Evolutionary conservation across 2,797 vertebrate genomes (phyloP), one percentile per base, ranked within the genome.

Genomic region (Poeciliopsis gracilis): DNA sequence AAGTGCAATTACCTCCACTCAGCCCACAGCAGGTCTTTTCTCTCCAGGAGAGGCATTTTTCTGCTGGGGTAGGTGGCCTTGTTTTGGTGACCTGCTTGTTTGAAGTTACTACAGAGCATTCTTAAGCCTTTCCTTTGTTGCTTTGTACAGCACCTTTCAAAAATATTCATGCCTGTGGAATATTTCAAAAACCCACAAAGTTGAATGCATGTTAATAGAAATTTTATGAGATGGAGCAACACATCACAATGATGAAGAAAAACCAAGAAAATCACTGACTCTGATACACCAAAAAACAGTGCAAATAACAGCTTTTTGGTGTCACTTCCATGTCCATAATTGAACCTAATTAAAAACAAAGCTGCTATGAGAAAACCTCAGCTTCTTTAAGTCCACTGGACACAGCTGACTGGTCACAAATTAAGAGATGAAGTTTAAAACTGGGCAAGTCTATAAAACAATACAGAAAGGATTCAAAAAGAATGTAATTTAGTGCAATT

Each of bases 1-100:
- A 45, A 76, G 74, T 76, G 59, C 61, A 76, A 76, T 76, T 25
- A 76, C 74, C 74, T 33, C 15, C 38, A 49, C 43, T 59, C 53
- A 76, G 43, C 46, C 45, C 30, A 30, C 57, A 49, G 59, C 59
- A 49, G 45, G 76, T 71, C 38, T 71, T 18, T 41, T 28, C 45
- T 43, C 47, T 71, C 38, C 28, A 43, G 66, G 12, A 70, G 36
- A 18, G 9, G 25, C 51, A 46, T 30, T 71, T 57, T 77, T 46
- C 38, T 57, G 30, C 13, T 30, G 9, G 25, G 63, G 33, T 43
- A 9, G 63, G 47, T 55, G 25, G 63, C 66, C 66, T 45, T 66
- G 45, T 75, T n/a, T 59, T 61, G 57, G 12, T 66, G 57, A 33
- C 43, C 57, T 63, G 57, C 45, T 63, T 33, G 43, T 61, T 43